These are phyloP conservation scores for Campaea margaritaria DNA, from an alignment of 2,888 invertebrate genomes.

Conservation along the genomic window DNA sequence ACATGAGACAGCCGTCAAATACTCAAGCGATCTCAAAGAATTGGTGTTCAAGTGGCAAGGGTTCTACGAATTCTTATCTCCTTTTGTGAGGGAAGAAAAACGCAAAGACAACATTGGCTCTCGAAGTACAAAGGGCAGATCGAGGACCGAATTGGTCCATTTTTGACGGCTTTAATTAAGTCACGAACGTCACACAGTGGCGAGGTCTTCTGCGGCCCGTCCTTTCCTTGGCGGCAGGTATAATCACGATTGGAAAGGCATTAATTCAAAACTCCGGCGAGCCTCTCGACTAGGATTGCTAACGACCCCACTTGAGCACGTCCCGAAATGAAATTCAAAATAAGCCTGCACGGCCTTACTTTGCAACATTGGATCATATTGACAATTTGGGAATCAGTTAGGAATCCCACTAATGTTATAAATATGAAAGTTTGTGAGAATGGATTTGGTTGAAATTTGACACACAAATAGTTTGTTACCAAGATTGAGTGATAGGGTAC, in stretches of 20 bases:
- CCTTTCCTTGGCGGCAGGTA: constrained; percentile 63
- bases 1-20: constrained; percentile 10
- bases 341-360: constrained; percentile 36
- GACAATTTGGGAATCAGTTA: constrained; percentile 5
- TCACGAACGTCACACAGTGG: constrained; percentile 65
- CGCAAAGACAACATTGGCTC: constrained; percentile 32
- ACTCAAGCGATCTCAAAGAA: constrained; percentile 25
- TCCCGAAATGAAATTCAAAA: constrained; percentile 56
- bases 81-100: constrained; percentile 28
- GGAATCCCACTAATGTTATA: too few species aligned
- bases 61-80: constrained; percentile 27
- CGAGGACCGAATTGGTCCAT: constrained; percentile 58
- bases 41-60: constrained; percentile 24
- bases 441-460: too few species aligned
- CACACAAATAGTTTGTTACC: too few species aligned
- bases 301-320: constrained; percentile 69
- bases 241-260: constrained; percentile 71
- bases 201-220: constrained; percentile 46
- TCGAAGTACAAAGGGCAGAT: constrained; percentile 39
- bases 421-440: too few species aligned
- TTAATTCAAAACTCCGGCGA: constrained; percentile 72
- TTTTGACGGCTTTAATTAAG: constrained; percentile 69
- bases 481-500: too few species aligned
- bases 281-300: constrained; percentile 59
- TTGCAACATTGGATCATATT: constrained; percentile 14